Conservation (phyloP, 2,888 invertebrate species). For the Drepana falcataria region DNA sequence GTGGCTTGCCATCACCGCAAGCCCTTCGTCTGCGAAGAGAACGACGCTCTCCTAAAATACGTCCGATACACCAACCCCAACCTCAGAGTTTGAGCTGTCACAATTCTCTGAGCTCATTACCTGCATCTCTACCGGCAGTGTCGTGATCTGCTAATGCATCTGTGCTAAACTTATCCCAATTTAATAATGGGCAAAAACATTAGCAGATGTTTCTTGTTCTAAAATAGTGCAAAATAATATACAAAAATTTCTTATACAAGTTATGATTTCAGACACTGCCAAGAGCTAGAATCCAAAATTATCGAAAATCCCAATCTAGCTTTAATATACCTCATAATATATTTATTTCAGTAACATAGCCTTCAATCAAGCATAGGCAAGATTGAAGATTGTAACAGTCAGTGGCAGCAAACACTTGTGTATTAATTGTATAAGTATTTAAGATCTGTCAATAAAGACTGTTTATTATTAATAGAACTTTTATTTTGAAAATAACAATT, state of each 20-base stretch:
- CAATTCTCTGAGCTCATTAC: background rate
- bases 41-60: slow-evolving; percentile 90
- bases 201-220: no score
- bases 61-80: slow-evolving; percentile 90
- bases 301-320: slow-evolving; percentile 13
- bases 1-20: slow-evolving; percentile 95
- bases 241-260: no score
- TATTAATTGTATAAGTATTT: slow-evolving; percentile 40
- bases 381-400: slow-evolving; percentile 25
- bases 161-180: no score
- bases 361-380: slow-evolving; percentile 20
- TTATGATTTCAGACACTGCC: no score
- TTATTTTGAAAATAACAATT: slow-evolving; percentile 8
- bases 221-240: no score
- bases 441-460: slow-evolving; percentile 68
- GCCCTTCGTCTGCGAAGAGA: slow-evolving; percentile 93
- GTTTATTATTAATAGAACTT: slow-evolving; percentile 33
- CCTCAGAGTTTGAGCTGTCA: slow-evolving; percentile 79
- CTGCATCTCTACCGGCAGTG: no score
- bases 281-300: slow-evolving; percentile 11
- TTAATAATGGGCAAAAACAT: no score
- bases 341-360: slow-evolving; percentile 55
- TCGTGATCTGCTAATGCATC: no score
- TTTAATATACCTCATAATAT: slow-evolving; percentile 35
- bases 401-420: slow-evolving; percentile 17